Conservation (phyloP, 2,113 vertebrate genomes). For the Lucifuga dentata region DNA sequence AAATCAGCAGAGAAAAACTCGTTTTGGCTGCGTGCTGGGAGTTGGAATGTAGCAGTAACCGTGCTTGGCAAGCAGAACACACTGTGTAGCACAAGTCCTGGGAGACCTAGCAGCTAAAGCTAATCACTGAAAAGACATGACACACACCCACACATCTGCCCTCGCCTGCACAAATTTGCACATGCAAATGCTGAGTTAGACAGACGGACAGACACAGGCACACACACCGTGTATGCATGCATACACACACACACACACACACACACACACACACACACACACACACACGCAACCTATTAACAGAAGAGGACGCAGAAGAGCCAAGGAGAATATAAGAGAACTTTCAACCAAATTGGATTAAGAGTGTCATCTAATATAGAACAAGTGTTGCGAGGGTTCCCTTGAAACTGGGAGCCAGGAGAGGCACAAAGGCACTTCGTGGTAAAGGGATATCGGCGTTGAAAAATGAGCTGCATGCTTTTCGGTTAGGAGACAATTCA, state of each 20-base stretch:
- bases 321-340: slow-evolving; percentile 11
- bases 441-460: slow-evolving; percentile 33
- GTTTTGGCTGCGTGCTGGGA: slow-evolving; percentile 50
- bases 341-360: slow-evolving; percentile 66
- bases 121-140: slow-evolving; percentile 73
- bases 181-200: slow-evolving; percentile 40
- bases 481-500: slow-evolving; percentile 62
- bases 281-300: slow-evolving; percentile 44
- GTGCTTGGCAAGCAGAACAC: slow-evolving; percentile 70
- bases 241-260: slow-evolving; percentile 13
- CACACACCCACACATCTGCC: slow-evolving; percentile 54
- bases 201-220: too few species aligned
- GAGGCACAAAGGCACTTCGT: slow-evolving; percentile 9
- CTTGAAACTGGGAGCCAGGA: slow-evolving; percentile 38
- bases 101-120: slow-evolving; percentile 61
- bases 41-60: slow-evolving; percentile 62
- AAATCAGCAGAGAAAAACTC: slow-evolving; percentile 66
- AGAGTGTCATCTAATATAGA: slow-evolving; percentile 59
- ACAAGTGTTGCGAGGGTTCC: slow-evolving; percentile 50
- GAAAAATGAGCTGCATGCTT: slow-evolving; percentile 64
- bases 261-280: slow-evolving; percentile 20
- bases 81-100: slow-evolving; percentile 56
- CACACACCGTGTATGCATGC: background rate
- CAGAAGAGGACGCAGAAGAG: slow-evolving; percentile 31
- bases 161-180: slow-evolving; percentile 49